phyloP scores from a whole-genome alignment of 2,888 invertebrate genomes.

The Siphlonurus alternatus region DNA sequence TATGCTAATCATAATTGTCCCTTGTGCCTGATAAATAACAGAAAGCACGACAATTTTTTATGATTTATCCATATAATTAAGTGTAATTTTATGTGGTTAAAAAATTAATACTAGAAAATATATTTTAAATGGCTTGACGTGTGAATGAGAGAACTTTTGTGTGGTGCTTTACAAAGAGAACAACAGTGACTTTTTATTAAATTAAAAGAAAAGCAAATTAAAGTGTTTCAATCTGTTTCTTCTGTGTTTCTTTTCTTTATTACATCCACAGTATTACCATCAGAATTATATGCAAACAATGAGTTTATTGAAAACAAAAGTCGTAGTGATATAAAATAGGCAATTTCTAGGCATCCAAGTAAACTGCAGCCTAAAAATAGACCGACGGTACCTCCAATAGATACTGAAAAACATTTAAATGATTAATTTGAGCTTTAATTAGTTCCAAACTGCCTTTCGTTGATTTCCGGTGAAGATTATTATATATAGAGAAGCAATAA shows the following conservation, averaged over 20 bases:
- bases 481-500: too few relatives aligned
- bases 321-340: slow-evolving; percentile 50
- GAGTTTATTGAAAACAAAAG: slow-evolving; percentile 27
- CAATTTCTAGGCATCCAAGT: slow-evolving; percentile 53
- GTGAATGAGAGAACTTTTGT: neutral
- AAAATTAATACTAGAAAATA: neutral
- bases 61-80: too few relatives aligned
- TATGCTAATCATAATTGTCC: too few relatives aligned
- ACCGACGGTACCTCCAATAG: slow-evolving; percentile 64
- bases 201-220: neutral
- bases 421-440: too few relatives aligned
- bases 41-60: too few relatives aligned
- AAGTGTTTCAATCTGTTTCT: neutral
- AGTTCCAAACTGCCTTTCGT: too few relatives aligned
- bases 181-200: neutral
- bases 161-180: neutral
- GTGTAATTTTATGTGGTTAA: neutral
- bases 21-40: too few relatives aligned
- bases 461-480: too few relatives aligned
- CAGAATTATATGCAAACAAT: too few relatives aligned
- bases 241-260: neutral
- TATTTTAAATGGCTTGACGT: neutral
- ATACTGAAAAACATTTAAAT: slow-evolving; percentile 40
- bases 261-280: neutral
- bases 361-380: slow-evolving; percentile 63